Evolutionary conservation across 1,140 invertebrate species (phyloP).

Genomic region (Planococcus citri): DNA sequence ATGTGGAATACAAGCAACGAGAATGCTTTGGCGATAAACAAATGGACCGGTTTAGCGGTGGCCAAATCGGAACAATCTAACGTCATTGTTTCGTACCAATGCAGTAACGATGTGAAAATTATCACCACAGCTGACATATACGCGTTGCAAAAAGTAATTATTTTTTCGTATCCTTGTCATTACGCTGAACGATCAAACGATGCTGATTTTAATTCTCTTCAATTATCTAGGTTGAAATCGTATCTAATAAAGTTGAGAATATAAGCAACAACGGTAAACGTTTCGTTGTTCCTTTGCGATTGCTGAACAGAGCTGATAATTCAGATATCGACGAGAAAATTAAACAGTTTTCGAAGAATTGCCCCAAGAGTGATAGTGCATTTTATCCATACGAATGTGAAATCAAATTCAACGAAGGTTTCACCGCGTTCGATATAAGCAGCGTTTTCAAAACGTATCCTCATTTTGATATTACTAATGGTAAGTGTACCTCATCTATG

Average conservation of each 20-base stretch:
- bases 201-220: background rate
- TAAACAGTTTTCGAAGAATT: background rate
- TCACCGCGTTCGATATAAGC: background rate
- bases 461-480: background rate
- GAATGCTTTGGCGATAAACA: background rate
- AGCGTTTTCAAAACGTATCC: background rate
- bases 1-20: background rate
- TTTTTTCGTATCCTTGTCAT: too few relatives aligned
- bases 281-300: background rate
- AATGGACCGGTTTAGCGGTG: background rate
- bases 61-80: slow-evolving; percentile 4
- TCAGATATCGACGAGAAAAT: background rate
- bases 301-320: background rate
- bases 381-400: slow-evolving; percentile 11
- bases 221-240: background rate
- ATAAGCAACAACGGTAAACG: slow-evolving; percentile 10
- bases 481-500: background rate
- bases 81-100: background rate
- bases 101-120: background rate
- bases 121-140: background rate
- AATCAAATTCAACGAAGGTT: background rate
- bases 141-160: background rate
- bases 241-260: background rate
- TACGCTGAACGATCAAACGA: background rate
- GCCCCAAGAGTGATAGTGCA: background rate